Conservation (phyloP, 2,797 vertebrate genomes). For the Brachyrhaphis roseni region DNA sequence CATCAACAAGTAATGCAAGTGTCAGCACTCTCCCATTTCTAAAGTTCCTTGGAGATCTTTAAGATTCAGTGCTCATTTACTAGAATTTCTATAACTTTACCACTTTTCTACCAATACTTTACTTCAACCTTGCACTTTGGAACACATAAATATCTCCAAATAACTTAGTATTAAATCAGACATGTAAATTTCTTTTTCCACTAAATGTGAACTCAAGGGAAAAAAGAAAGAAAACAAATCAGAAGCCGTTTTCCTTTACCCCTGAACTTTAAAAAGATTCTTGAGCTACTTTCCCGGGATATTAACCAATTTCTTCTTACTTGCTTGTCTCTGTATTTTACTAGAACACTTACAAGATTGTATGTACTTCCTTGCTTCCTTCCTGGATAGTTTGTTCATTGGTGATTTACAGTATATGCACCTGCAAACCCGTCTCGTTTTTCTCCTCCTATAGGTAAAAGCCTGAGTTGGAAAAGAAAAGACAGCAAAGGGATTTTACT, state of each 20-base stretch:
- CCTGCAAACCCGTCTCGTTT: slow-evolving; percentile 18
- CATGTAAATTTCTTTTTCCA: slow-evolving; percentile 53
- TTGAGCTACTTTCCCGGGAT: slow-evolving; percentile 47
- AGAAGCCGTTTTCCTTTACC: slow-evolving; percentile 54
- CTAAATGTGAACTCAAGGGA: slow-evolving; percentile 35
- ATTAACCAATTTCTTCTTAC: slow-evolving; percentile 55
- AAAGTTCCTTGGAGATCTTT: not conserved
- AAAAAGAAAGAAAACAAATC: slow-evolving; percentile 29
- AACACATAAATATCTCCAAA: slow-evolving; percentile 59
- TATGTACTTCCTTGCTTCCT: slow-evolving; percentile 15
- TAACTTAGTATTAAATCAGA: slow-evolving; percentile 63
- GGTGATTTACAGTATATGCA: slow-evolving; percentile 46
- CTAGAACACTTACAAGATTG: slow-evolving; percentile 27
- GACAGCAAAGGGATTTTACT: slow-evolving; percentile 65
- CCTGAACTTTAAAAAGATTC: slow-evolving; percentile 57
- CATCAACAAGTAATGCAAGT: not conserved
- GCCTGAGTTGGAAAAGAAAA: slow-evolving; percentile 40
- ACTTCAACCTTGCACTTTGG: slow-evolving; percentile 40
- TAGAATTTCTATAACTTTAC: slow-evolving; percentile 43
- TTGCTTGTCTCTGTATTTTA: slow-evolving; percentile 40
- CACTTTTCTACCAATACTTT: slow-evolving; percentile 28
- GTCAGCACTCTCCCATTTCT: not conserved
- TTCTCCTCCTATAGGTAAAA: slow-evolving; percentile 35
- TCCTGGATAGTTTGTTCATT: slow-evolving; percentile 33
- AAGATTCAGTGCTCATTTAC: slow-evolving; percentile 24